phyloP scores from a whole-genome alignment of 2,113 vertebrate genomes.

The Columba livia region DNA sequence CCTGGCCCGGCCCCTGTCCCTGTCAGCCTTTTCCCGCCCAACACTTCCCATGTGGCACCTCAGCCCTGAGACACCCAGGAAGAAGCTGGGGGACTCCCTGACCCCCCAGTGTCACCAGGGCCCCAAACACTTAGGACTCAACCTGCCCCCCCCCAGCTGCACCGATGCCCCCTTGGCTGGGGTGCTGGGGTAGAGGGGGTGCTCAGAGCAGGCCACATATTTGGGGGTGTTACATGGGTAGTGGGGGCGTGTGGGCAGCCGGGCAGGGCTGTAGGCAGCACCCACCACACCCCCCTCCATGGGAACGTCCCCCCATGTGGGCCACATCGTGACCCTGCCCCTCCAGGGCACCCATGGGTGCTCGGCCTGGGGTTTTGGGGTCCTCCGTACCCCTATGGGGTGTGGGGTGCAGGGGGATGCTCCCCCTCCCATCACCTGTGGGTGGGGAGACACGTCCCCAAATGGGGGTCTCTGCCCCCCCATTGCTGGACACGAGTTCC shows the following conservation, averaged over 20 bases:
- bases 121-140: background rate
- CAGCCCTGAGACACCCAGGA: background rate
- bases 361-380: background rate
- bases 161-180: background rate
- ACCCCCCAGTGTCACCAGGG: background rate
- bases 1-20: too few species aligned
- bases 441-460: background rate
- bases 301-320: background rate
- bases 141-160: background rate
- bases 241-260: background rate
- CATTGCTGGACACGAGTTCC: background rate
- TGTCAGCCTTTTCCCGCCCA: too few species aligned
- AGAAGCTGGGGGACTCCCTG: too few species aligned
- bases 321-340: too few species aligned
- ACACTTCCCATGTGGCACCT: too few species aligned
- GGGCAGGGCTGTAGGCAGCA: background rate
- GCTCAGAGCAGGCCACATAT: background rate
- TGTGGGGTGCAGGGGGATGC: background rate
- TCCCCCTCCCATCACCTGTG: background rate
- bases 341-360: background rate
- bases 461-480: background rate
- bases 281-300: too few species aligned
- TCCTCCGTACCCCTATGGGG: background rate
- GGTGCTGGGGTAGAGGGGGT: too few species aligned
- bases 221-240: background rate